Evolutionary conservation across 2,888 invertebrate species (phyloP).

Genomic region (Ormyrus nitidulus): DNA sequence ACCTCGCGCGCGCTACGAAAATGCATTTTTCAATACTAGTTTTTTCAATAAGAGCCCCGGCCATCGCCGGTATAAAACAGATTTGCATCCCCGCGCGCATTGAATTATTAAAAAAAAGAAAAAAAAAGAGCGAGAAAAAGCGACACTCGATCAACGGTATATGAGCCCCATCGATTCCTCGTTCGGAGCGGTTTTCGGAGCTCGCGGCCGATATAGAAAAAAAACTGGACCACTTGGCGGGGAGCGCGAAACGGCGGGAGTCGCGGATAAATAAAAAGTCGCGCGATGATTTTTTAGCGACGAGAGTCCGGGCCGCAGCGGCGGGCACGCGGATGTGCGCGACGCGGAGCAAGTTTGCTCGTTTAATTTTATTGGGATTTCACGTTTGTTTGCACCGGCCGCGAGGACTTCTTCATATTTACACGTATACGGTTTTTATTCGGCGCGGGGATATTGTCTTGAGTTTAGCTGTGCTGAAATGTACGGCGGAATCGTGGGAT

Average conservation of each 20-base stretch:
- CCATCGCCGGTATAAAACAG: neutral
- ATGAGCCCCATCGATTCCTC: constrained; percentile 6
- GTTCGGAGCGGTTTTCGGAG: neutral
- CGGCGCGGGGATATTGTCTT: too few species aligned
- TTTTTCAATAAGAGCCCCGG: constrained; percentile 21
- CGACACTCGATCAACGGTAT: neutral
- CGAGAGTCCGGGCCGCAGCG: neutral
- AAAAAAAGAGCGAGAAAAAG: neutral
- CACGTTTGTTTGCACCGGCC: neutral
- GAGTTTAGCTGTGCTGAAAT: too few species aligned
- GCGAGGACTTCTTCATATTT: too few species aligned
- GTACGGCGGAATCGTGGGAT: too few species aligned
- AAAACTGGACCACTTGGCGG: constrained; percentile 2
- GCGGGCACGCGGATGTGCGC: neutral
- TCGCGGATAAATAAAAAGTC: neutral
- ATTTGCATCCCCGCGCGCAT: constrained; percentile 17
- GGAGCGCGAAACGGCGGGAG: neutral
- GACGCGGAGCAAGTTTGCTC: neutral
- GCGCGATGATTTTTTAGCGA: neutral
- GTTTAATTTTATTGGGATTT: constrained; percentile 2
- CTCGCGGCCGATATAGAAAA: neutral
- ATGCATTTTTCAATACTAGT: constrained; percentile 37
- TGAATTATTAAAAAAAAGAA: constrained; percentile 39
- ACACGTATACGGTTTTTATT: too few species aligned
- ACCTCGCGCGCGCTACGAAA: constrained; percentile 11